phyloP scores from a whole-genome alignment of 2,113 vertebrate species.

The Platichthys stellatus region DNA sequence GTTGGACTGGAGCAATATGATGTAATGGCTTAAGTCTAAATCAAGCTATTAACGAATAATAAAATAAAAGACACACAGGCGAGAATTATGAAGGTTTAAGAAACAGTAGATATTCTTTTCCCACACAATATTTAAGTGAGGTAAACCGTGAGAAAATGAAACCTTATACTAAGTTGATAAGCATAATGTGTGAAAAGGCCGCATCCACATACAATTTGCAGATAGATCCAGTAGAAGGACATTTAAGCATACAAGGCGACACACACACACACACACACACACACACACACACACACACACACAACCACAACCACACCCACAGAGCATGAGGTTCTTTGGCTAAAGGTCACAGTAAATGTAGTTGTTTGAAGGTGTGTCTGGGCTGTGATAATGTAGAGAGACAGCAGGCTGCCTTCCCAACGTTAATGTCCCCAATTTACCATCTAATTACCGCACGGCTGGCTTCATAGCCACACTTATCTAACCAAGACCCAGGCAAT shows the following conservation, averaged over 20 bases:
- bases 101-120: neutral
- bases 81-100: neutral
- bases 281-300: constrained; percentile 40
- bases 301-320: constrained; percentile 38
- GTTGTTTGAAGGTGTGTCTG: constrained; percentile 81
- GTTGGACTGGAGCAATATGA: neutral
- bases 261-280: constrained; percentile 30
- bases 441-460: constrained; percentile 79
- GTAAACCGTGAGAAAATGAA: constrained; percentile 5
- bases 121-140: constrained; percentile 1
- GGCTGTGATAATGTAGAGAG: constrained; percentile 78
- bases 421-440: constrained; percentile 81
- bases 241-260: constrained; percentile 30
- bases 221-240: constrained; percentile 18
- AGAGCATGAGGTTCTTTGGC: constrained; percentile 60
- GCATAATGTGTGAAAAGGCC: constrained; percentile 5
- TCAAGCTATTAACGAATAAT: constrained; percentile 3
- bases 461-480: constrained; percentile 82
- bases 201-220: constrained; percentile 18
- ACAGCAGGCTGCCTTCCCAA: constrained; percentile 74
- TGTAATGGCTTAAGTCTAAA: no score
- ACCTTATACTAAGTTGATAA: constrained; percentile 20
- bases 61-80: neutral
- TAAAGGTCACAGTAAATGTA: constrained; percentile 80
- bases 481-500: constrained; percentile 81